phyloP scores from a whole-genome alignment of 2,797 vertebrate species.

The Lutjanus argentimaculatus region DNA sequence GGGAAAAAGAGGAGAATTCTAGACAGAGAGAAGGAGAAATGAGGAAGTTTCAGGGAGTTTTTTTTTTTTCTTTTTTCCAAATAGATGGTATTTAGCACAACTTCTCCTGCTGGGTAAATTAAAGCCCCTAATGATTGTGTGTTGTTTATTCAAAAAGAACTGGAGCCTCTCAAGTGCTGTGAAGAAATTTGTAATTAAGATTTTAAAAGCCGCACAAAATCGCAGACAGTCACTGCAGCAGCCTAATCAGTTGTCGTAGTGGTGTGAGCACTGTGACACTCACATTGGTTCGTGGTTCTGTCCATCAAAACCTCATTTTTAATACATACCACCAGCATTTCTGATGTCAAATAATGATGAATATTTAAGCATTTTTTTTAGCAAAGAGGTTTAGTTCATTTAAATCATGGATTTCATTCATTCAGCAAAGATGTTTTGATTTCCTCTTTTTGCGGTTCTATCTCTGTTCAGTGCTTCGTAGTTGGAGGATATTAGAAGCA shows the following conservation, averaged over 20 bases:
- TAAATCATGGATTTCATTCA: constrained; percentile 35
- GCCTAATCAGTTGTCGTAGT: constrained; percentile 35
- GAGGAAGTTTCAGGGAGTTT: constrained; percentile 51
- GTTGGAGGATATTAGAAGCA: constrained; percentile 54
- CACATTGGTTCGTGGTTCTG: constrained; percentile 23
- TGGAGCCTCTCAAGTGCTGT: constrained; percentile 56
- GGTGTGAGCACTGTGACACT: constrained; percentile 35
- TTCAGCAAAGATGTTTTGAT: constrained; percentile 37
- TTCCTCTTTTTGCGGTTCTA: constrained; percentile 36
- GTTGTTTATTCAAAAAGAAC: constrained; percentile 80
- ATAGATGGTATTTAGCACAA: constrained; percentile 67
- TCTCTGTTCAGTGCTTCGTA: constrained; percentile 55
- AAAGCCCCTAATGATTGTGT: constrained; percentile 66
- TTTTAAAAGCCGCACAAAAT: constrained; percentile 71
- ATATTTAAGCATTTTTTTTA: constrained; percentile 57
- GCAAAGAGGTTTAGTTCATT: constrained; percentile 53
- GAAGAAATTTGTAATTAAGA: constrained; percentile 75
- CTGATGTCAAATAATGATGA: constrained; percentile 46
- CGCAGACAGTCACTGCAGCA: constrained; percentile 46
- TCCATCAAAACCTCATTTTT: constrained; percentile 45
- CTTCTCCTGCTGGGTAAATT: constrained; percentile 73
- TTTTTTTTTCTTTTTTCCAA: constrained; percentile 29
- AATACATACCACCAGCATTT: constrained; percentile 32
- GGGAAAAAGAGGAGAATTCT: constrained; percentile 16
- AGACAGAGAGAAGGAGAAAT: constrained; percentile 12